phyloP scores from a whole-genome alignment of 2,797 vertebrate genomes.

The Euthynnus affinis region DNA sequence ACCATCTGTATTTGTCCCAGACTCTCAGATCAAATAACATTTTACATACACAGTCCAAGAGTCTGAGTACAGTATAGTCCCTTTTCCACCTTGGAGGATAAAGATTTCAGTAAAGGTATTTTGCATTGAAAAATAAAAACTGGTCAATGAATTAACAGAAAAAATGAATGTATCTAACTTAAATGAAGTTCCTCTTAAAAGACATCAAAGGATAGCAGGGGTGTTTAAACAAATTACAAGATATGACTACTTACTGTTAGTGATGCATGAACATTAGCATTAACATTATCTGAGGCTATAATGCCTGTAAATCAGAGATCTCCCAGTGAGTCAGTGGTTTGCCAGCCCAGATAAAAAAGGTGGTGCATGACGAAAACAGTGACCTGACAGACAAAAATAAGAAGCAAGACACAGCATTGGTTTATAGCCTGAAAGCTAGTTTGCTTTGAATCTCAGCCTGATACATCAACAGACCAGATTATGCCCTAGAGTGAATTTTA shows the following conservation, averaged over 20 bases:
- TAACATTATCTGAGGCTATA: slow-evolving; percentile 15
- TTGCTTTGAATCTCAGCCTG: slow-evolving; percentile 28
- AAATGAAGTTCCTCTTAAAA: slow-evolving; percentile 1
- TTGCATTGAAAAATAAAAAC: slow-evolving; percentile 12
- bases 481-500: neutral
- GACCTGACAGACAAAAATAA: slow-evolving; percentile 19
- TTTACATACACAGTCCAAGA: slow-evolving; percentile 40
- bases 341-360: neutral
- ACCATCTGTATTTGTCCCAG: slow-evolving; percentile 64
- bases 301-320: slow-evolving; percentile 24
- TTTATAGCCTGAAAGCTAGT: slow-evolving; percentile 23
- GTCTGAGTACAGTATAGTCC: slow-evolving; percentile 24
- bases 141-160: slow-evolving; percentile 12
- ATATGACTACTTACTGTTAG: neutral
- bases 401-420: neutral
- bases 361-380: neutral
- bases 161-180: neutral
- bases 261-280: slow-evolving; percentile 10
- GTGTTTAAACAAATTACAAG: neutral
- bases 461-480: neutral
- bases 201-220: neutral
- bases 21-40: slow-evolving; percentile 61
- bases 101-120: slow-evolving; percentile 21
- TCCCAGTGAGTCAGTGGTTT: neutral
- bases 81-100: slow-evolving; percentile 37